Base-by-base conservation (phyloP, 2,113 vertebrate species). In the Tachysurus vachellii region DNA sequence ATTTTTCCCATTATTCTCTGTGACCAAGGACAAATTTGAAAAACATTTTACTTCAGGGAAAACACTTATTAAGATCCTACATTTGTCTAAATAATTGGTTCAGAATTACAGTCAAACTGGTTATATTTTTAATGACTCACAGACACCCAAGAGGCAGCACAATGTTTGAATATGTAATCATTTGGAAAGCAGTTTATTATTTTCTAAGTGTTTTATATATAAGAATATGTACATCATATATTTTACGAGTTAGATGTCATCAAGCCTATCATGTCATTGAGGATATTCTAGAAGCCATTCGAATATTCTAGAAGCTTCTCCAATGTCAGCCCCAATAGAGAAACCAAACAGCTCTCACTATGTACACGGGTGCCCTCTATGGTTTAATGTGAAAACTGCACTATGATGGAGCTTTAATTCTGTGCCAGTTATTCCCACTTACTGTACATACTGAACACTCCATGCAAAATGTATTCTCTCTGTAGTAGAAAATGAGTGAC, bases 231-330 rank as follows among this genome's bases (percentile, higher is more conserved):
- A 70, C 1, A 2, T 62, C 8, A 2, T 36, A 28, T 28, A 11
- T 66, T 12, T 13, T n/a, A 4, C n/a, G 62, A 28, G 62, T 10
- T 28, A 64, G 26, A 2, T 64, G 62, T 64, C 36, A 36, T 36
- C 36, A 2, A 36, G 36, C 36, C 36, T 36, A 36, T 36, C 36
- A 36, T 13, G 71, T 44, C 36, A 53, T 16, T 80, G n/a, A n/a
- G 84, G n/a, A 59, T 53, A 36, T 36, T 36, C 36, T 36, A 36
- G 59, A 66, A 42, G 47, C 16, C 57, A 19, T 42, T 13, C 9
- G 88, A 89, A 85, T 4, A 64, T 87, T 87, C 88, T 73, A 47
- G 71, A 85, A n/a, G 36, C 56, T 80, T 56, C 64, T 81, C 77
- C 47, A 59, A 86, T 70, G 76, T 68, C 85, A 86, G 44, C 36